These are phyloP conservation scores for Pimpla rufipes DNA, from an alignment of 2,888 invertebrate species.

Conservation along the genomic window DNA sequence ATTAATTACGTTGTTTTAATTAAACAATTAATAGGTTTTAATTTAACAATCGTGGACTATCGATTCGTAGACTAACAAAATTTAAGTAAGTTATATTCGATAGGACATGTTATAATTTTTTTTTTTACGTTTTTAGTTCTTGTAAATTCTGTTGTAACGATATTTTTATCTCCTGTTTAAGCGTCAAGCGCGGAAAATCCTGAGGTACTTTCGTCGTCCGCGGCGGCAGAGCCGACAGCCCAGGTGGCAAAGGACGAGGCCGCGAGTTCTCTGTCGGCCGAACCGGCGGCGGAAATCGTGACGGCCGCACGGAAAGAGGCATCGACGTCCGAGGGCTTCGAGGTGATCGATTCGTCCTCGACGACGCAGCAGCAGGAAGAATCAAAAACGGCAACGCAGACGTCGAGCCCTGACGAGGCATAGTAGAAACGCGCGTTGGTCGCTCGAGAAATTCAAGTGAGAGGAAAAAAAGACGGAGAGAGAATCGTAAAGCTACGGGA, in stretches of 20 bases:
- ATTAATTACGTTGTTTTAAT: too few relatives aligned
- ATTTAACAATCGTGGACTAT: too few relatives aligned
- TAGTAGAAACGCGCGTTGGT: constrained; percentile 31
- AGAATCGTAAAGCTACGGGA: constrained; percentile 13
- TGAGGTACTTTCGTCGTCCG: not conserved
- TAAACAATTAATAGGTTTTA: too few relatives aligned
- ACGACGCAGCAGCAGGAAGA: constrained; percentile 2
- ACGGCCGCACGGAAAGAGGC: constrained; percentile 66
- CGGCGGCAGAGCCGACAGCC: not conserved
- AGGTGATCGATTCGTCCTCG: constrained; percentile 76
- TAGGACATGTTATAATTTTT: too few relatives aligned
- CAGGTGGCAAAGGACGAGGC: not conserved
- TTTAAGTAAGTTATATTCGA: too few relatives aligned
- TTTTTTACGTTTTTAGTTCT: too few relatives aligned
- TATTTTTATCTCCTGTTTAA: constrained; percentile 13
- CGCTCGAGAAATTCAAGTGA: constrained; percentile 9
- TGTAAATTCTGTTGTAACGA: not conserved
- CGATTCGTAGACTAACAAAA: too few relatives aligned
- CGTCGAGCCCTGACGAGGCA: constrained; percentile 35
- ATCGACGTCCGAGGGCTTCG: constrained; percentile 79
- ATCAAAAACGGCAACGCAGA: not conserved
- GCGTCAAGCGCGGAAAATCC: constrained; percentile 15
- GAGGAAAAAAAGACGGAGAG: not conserved
- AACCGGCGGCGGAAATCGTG: not conserved
- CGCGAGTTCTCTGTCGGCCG: constrained; percentile 4